Evolutionary conservation across 2,113 vertebrate species (phyloP), one percentile per base, ranked within the genome.

Genomic region (Alces alces): DNA sequence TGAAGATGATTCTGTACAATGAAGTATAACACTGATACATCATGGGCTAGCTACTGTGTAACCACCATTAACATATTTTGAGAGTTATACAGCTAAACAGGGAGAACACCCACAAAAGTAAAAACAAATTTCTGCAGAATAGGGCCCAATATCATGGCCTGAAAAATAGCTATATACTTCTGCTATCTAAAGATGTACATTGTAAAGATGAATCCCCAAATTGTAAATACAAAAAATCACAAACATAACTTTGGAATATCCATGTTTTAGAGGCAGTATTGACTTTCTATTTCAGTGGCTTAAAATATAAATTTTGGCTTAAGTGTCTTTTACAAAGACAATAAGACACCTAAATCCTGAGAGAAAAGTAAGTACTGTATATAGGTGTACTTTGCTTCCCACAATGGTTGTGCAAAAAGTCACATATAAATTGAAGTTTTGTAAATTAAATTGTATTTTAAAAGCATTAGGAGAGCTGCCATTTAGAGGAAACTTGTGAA

Each of bases 401-500:
- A 86, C 33, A 55, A 92, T 85, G 82, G 70, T 95, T 93, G 52
- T 97, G 86, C 84, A 92, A 95, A 97, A 97, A 86, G 55, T 86
- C 89, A 61, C 19, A 0, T 82, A 14, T 94, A 86, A 96, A 86
- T 90, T 96, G 55, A 94, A 86, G 25, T 97, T 96, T 96, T 95
- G 66, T 93, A 96, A 97, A 55, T 89, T 84, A 78, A 96, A 87
- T 73, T 83, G 39, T 91, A 93, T 95, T 98, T 97, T 93, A 82
- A 97, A 92, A 45, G 78, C 88, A 96, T 96, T 89, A 95, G 76
- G 86, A 73, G 57, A 95, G 57, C 25, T 96, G 45, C 45, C 79
- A 96, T 82, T 97, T 96, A 96, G 78, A 96, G 43, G 57, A 97
- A 96, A 96, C 76, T 94, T 94, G 50, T 92, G 82, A 91, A 94